phyloP scores from a whole-genome alignment of 1,140 invertebrate species.

The Coelopa frigida region DNA sequence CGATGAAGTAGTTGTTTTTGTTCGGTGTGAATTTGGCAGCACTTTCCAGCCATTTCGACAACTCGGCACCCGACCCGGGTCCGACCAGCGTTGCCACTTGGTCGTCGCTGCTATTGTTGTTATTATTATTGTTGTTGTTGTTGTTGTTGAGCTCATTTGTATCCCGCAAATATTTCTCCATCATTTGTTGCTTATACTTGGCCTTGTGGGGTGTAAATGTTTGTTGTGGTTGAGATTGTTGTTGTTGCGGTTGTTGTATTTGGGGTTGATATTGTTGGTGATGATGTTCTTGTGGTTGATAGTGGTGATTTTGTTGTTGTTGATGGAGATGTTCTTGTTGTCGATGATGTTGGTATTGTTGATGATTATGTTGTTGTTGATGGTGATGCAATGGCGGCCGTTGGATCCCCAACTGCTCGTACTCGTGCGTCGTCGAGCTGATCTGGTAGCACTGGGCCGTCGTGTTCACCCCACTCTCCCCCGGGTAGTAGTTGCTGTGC shows the following conservation, averaged over 20 bases:
- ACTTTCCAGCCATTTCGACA: constrained; percentile 63
- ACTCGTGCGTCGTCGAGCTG: not conserved
- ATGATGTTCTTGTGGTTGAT: too few relatives aligned
- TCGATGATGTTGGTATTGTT: too few relatives aligned
- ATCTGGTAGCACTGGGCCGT: not conserved
- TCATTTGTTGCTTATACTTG: constrained; percentile 52
- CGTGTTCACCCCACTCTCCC: not conserved
- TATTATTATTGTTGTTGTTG: constrained; percentile 15
- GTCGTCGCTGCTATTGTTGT: constrained; percentile 7
- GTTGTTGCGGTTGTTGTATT: too few relatives aligned
- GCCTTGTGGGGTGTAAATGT: too few relatives aligned
- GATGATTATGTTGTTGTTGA: too few relatives aligned
- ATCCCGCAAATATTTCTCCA: constrained; percentile 51
- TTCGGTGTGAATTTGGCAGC: constrained; percentile 58
- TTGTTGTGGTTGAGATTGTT: too few relatives aligned
- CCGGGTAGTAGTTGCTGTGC: not conserved
- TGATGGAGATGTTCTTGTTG: too few relatives aligned
- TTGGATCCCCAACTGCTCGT: not conserved
- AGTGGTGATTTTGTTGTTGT: too few relatives aligned
- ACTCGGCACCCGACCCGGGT: constrained; percentile 31
- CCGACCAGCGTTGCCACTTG: not conserved
- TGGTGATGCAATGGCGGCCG: not conserved
- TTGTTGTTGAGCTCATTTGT: constrained; percentile 41
- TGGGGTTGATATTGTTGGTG: too few relatives aligned
- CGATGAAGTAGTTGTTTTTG: constrained; percentile 55